Evolutionary conservation across 2,113 vertebrate genomes (phyloP).

Genomic region (Pygoscelis adeliae): DNA sequence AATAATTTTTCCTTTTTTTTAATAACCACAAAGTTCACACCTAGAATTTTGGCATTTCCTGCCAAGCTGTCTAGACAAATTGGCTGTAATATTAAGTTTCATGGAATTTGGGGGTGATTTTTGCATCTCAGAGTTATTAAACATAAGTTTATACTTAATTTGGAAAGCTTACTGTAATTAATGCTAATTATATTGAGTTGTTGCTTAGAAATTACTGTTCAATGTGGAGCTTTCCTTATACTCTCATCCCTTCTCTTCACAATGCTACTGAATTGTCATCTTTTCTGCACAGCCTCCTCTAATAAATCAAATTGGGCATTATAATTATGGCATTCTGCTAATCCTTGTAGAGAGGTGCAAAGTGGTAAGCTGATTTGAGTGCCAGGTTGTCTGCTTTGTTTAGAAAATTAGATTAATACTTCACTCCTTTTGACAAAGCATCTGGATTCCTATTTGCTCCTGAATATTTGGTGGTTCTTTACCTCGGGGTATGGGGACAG

Average conservation of each 20-base stretch:
- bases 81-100: not conserved
- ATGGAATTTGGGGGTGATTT: constrained; percentile 28
- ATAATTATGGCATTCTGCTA: constrained; percentile 61
- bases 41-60: constrained; percentile 40
- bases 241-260: not conserved
- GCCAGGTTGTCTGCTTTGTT: constrained; percentile 67
- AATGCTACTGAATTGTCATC: constrained; percentile 30
- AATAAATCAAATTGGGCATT: constrained; percentile 68
- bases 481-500: not conserved
- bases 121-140: constrained; percentile 35
- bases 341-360: constrained; percentile 48
- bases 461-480: not conserved
- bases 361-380: constrained; percentile 56
- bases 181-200: constrained; percentile 48
- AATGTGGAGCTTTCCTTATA: constrained; percentile 28
- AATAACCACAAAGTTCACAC: constrained; percentile 23
- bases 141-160: constrained; percentile 37
- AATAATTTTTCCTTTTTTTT: constrained; percentile 5
- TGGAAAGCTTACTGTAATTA: constrained; percentile 56
- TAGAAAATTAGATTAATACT: constrained; percentile 55
- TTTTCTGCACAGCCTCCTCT: constrained; percentile 13
- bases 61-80: constrained; percentile 57
- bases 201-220: constrained; percentile 41
- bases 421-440: constrained; percentile 33
- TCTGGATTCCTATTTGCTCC: not conserved